Conservation (phyloP, 92 coral and sea anemone species). For the Nematostella vectensis region DNA sequence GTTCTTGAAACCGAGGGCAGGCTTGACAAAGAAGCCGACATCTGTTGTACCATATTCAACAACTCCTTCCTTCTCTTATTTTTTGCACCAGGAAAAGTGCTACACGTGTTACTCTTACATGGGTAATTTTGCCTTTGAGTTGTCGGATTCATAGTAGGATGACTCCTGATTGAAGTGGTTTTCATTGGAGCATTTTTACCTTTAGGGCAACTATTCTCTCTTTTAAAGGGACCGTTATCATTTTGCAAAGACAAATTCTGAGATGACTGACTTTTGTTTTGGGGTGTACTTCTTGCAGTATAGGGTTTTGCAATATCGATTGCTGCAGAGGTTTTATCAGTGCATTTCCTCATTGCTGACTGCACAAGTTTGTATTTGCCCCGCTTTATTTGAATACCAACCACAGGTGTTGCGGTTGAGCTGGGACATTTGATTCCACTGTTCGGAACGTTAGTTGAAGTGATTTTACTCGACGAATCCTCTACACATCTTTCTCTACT, state of each 20-base stretch:
- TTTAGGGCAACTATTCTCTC: neutral
- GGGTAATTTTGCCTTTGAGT: no score
- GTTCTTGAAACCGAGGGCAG: no score
- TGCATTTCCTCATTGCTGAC: constrained; percentile 10
- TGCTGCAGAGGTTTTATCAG: constrained; percentile 15
- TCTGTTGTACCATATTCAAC: no score
- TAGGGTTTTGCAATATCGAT: constrained; percentile 26
- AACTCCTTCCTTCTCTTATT: no score
- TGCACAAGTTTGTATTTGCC: constrained; percentile 19
- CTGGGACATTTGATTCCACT: neutral
- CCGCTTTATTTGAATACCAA: constrained; percentile 24
- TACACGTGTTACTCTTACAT: no score
- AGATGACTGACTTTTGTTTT: no score
- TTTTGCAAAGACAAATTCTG: no score
- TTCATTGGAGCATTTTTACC: neutral
- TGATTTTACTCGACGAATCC: neutral
- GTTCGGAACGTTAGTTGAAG: neutral
- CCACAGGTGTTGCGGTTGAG: neutral
- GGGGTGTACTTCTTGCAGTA: no score
- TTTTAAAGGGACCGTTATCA: neutral
- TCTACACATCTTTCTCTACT: neutral
- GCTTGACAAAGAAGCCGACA: no score
- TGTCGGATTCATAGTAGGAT: no score
- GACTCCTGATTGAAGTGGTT: neutral
- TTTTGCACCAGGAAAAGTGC: no score